A percentile compares a stretch with the other conserved stretches of the same genome.
Conservation (phyloP, 2,888 invertebrate species). For the Macaria liturata region DNA sequence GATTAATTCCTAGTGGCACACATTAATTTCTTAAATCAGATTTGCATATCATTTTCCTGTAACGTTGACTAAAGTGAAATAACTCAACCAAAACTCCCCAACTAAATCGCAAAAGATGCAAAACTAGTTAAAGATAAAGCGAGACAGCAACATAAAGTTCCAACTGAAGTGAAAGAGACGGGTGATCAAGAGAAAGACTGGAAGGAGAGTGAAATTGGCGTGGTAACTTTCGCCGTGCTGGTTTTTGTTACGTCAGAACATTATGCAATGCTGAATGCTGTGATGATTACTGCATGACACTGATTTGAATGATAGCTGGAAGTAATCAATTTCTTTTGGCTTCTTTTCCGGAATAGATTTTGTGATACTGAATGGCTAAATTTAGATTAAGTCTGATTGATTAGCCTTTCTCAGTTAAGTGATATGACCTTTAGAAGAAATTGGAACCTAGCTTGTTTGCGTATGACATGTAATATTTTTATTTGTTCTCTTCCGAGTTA, state of each 20-base stretch:
- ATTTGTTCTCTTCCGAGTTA: too few species aligned
- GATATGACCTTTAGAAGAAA: too few species aligned
- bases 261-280: slow-evolving; percentile 68
- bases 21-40: too few species aligned
- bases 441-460: too few species aligned
- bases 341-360: slow-evolving; percentile 57
- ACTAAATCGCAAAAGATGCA: slow-evolving; percentile 46
- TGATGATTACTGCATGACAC: slow-evolving; percentile 76
- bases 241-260: slow-evolving; percentile 74
- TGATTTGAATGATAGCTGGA: slow-evolving; percentile 73
- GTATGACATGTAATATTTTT: too few species aligned
- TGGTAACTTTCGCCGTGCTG: slow-evolving; percentile 79
- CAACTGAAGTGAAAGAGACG: slow-evolving; percentile 51
- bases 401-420: background rate
- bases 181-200: slow-evolving; percentile 63
- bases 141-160: slow-evolving; percentile 43
- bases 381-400: slow-evolving; percentile 17
- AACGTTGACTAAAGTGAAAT: background rate
- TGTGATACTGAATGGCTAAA: slow-evolving; percentile 32
- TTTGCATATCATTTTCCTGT: too few species aligned
- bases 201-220: slow-evolving; percentile 76
- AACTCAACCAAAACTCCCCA: slow-evolving; percentile 2
- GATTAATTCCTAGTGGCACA: too few species aligned
- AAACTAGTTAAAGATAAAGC: slow-evolving; percentile 46
- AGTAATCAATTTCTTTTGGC: slow-evolving; percentile 64